These are phyloP conservation scores for Dinocampus coccinellae DNA, from an alignment of 2,888 invertebrate species.

Conservation along the genomic window DNA sequence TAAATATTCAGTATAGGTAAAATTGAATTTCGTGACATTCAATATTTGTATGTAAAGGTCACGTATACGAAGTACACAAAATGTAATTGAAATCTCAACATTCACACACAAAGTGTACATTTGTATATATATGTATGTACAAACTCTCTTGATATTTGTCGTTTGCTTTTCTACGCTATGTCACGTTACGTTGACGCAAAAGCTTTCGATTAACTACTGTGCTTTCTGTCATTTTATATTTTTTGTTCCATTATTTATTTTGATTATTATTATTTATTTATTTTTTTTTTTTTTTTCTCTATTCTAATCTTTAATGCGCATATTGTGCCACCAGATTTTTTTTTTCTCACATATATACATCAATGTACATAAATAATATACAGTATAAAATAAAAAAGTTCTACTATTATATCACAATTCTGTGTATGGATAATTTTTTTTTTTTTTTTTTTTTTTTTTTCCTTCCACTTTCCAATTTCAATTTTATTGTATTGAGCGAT, in stretches of 20 bases:
- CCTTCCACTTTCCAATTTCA: neutral
- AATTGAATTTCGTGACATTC: slow-evolving; percentile 4
- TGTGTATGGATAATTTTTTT: neutral
- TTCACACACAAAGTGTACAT: no score
- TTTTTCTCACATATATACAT: no score
- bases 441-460: neutral
- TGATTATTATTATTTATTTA: no score
- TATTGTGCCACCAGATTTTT: slow-evolving; percentile 33
- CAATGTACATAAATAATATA: no score
- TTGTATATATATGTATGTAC: neutral
- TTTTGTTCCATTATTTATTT: no score
- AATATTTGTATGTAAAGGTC: slow-evolving; percentile 25
- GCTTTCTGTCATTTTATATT: no score
- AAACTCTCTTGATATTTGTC: slow-evolving; percentile 41
- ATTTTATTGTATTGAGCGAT: neutral
- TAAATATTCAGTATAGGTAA: neutral
- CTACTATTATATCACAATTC: neutral
- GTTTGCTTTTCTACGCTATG: slow-evolving; percentile 39
- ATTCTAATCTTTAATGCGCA: slow-evolving; percentile 28
- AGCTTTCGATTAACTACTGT: slow-evolving; percentile 41
- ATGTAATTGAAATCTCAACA: slow-evolving; percentile 45
- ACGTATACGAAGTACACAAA: slow-evolving; percentile 35
- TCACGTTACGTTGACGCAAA: slow-evolving; percentile 34
- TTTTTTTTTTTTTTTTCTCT: slow-evolving; percentile 3
- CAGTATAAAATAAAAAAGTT: neutral